phyloP scores from a whole-genome alignment of 2,888 invertebrate genomes.

The Drosophila recens region DNA sequence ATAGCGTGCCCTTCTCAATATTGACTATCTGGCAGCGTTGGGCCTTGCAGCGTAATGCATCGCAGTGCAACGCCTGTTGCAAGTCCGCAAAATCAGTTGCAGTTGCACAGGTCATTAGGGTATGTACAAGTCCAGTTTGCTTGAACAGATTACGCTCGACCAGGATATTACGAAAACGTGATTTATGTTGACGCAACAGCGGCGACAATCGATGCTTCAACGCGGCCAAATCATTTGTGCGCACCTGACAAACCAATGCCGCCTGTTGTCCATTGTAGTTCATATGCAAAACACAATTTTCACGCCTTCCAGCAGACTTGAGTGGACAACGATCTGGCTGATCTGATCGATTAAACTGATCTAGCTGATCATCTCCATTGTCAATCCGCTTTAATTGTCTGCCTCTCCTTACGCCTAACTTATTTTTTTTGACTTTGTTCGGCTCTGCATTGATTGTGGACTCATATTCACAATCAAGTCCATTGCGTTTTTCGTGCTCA shows the following conservation, averaged over 20 bases:
- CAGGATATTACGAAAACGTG: conserved; percentile 43
- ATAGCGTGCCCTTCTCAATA: conserved; percentile 49
- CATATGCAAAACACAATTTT: conserved; percentile 50
- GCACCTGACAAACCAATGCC: conserved; percentile 47
- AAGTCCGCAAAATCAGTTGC: conserved; percentile 40
- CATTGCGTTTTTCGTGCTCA: conserved; percentile 36
- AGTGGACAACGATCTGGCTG: neutral
- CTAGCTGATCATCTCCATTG: neutral
- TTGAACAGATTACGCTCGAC: conserved; percentile 51
- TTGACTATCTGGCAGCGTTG: conserved; percentile 46
- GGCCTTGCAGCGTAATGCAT: conserved; percentile 59
- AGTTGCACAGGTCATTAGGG: conserved; percentile 33
- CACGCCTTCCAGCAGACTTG: neutral
- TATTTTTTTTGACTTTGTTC: neutral
- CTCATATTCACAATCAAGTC: conserved; percentile 27
- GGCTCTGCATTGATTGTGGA: neutral
- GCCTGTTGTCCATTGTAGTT: conserved; percentile 43
- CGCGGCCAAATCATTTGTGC: conserved; percentile 45
- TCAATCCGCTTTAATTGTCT: neutral
- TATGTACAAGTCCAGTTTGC: conserved; percentile 60
- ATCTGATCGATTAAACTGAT: neutral
- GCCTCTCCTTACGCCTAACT: neutral
- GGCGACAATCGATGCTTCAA: conserved; percentile 49
- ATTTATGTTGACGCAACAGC: conserved; percentile 42
- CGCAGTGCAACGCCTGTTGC: conserved; percentile 40